Evolutionary conservation across 1,140 invertebrate genomes (phyloP).

Genomic region (Holcopasites calliopsidis): DNA sequence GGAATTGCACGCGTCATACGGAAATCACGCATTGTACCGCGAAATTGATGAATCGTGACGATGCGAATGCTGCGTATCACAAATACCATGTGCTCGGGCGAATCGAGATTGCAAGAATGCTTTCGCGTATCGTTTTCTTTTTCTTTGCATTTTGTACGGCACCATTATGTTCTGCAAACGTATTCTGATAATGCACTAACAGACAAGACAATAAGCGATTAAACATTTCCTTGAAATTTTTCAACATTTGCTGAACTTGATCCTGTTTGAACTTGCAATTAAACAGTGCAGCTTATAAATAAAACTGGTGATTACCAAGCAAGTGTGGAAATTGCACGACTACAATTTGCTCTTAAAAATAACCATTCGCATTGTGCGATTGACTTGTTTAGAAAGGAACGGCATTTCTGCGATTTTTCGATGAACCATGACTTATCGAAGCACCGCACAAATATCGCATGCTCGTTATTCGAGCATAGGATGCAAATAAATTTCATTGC

Average conservation of each 20-base stretch:
- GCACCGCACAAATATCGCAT: slow-evolving; percentile 22
- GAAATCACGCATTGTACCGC: not conserved
- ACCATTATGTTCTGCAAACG: too few species aligned
- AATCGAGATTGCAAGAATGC: too few species aligned
- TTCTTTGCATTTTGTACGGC: too few species aligned
- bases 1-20: not conserved
- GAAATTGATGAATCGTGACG: not conserved
- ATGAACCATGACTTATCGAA: not conserved
- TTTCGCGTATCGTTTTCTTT: too few species aligned
- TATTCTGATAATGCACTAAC: too few species aligned
- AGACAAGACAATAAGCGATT: too few species aligned
- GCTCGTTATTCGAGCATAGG: not conserved
- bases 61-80: not conserved
- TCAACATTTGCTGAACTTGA: too few species aligned
- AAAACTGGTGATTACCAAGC: not conserved
- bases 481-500: slow-evolving; percentile 44
- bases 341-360: too few species aligned
- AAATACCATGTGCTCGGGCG: not conserved
- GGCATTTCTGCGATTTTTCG: not conserved
- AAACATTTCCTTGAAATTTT: not conserved
- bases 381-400: not conserved
- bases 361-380: too few species aligned
- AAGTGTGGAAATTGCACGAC: too few species aligned
- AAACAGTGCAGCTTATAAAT: not conserved
- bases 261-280: not conserved